phyloP scores from a whole-genome alignment of 1,140 invertebrate genomes.

The Drosophila pseudoananassae region DNA sequence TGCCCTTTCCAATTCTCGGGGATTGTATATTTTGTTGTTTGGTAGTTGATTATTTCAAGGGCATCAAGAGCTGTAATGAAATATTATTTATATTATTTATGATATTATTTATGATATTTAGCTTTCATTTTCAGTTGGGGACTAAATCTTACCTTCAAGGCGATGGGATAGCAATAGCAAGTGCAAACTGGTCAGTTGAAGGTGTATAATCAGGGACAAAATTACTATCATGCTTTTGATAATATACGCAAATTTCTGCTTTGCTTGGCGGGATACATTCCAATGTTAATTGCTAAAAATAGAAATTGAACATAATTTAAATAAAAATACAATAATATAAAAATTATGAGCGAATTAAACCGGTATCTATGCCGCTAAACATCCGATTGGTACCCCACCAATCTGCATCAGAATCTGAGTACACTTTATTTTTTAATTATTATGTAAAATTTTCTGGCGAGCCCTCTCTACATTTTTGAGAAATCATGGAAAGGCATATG shows the following conservation, averaged over 20 bases:
- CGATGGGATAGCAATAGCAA: slow-evolving; percentile 11
- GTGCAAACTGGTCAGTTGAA: slow-evolving; percentile 25
- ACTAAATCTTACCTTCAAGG: slow-evolving; percentile 25
- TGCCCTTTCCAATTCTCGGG: slow-evolving; percentile 44
- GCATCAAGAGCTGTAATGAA: slow-evolving; percentile 47
- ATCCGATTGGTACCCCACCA: too few species aligned
- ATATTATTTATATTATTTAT: too few species aligned
- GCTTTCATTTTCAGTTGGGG: not conserved
- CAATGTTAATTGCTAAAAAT: not conserved
- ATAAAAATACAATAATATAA: too few species aligned
- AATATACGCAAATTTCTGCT: not conserved
- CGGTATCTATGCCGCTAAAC: too few species aligned
- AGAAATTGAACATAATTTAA: not conserved
- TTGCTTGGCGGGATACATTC: not conserved
- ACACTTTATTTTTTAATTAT: too few species aligned
- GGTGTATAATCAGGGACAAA: slow-evolving; percentile 11
- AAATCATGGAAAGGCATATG: too few species aligned
- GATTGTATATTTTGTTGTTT: slow-evolving; percentile 62
- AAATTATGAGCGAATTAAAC: too few species aligned
- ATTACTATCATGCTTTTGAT: slow-evolving; percentile 36
- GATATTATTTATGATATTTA: too few species aligned
- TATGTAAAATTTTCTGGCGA: too few species aligned
- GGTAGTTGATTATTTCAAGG: slow-evolving; percentile 60
- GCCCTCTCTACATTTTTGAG: too few species aligned
- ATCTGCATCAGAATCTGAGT: too few species aligned